Evolutionary conservation across 2,113 vertebrate genomes (phyloP).

Genomic region (Ascaphus truei): DNA sequence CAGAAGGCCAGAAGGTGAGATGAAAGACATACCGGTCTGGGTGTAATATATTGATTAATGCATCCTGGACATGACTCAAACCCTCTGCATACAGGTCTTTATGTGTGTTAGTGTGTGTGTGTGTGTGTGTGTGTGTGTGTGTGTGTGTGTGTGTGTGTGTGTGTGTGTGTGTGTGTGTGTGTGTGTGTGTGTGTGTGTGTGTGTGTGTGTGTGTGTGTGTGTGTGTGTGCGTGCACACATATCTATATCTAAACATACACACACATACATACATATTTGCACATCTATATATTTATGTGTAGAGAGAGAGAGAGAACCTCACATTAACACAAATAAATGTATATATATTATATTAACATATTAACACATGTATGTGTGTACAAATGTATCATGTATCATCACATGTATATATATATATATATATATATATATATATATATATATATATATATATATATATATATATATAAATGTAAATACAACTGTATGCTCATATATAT

Average conservation of each 20-base stretch:
- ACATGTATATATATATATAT: neutral
- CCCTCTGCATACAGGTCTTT: neutral
- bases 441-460: neutral
- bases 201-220: neutral
- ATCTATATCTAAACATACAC: neutral
- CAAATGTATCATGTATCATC: neutral
- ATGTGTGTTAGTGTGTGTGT: neutral
- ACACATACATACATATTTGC: neutral
- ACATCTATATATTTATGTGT: neutral
- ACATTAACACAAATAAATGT: neutral
- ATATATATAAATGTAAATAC: neutral
- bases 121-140: neutral
- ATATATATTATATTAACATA: neutral
- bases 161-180: neutral
- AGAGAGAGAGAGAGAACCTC: neutral
- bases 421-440: neutral
- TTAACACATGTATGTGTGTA: neutral
- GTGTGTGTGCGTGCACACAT: neutral
- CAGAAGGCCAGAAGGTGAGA: slow-evolving; percentile 20
- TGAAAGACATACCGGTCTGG: neutral
- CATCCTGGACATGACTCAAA: neutral
- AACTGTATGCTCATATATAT: no score
- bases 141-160: neutral
- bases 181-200: neutral
- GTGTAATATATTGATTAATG: slow-evolving; percentile 17